These are phyloP conservation scores for Tipula vernalis DNA, from an alignment of 2,888 invertebrate genomes.

Conservation along the genomic window DNA sequence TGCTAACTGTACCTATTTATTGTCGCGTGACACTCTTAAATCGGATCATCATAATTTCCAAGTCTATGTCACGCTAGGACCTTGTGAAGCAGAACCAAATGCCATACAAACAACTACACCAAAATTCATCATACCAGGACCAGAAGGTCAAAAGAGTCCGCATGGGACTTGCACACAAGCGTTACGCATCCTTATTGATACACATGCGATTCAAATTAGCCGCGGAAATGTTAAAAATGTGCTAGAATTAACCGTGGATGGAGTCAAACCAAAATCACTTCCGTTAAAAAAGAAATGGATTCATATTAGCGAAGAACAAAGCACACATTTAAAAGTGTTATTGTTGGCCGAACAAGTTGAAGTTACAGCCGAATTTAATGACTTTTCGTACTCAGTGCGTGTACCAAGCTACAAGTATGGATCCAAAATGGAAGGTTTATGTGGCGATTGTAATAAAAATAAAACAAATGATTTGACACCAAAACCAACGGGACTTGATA, in stretches of 20 bases:
- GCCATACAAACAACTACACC: not conserved
- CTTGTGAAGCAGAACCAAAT: slow-evolving; percentile 34
- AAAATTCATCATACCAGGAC: not conserved
- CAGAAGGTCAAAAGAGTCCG: slow-evolving; percentile 14
- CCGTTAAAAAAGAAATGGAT: slow-evolving; percentile 52
- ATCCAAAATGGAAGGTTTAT: slow-evolving; percentile 63
- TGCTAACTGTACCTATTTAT: slow-evolving; percentile 74
- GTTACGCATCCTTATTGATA: slow-evolving; percentile 52
- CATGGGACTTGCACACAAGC: slow-evolving; percentile 51
- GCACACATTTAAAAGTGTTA: slow-evolving; percentile 48
- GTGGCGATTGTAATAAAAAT: slow-evolving; percentile 59
- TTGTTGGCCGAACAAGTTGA: slow-evolving; percentile 57
- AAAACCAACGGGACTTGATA: slow-evolving; percentile 35
- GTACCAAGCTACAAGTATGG: slow-evolving; percentile 63
- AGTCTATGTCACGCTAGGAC: slow-evolving; percentile 47
- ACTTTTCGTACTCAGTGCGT: slow-evolving; percentile 43
- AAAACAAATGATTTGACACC: slow-evolving; percentile 42
- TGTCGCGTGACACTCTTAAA: slow-evolving; percentile 55
- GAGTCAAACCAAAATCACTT: slow-evolving; percentile 26
- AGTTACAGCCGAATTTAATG: slow-evolving; percentile 37
- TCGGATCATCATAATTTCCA: slow-evolving; percentile 25
- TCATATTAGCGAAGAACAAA: slow-evolving; percentile 41
- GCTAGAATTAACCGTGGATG: slow-evolving; percentile 29
- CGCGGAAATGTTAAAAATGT: slow-evolving; percentile 32
- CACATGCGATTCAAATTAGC: slow-evolving; percentile 45